Conservation (phyloP, 2,113 vertebrate species). For the Syrrhaptes paradoxus region DNA sequence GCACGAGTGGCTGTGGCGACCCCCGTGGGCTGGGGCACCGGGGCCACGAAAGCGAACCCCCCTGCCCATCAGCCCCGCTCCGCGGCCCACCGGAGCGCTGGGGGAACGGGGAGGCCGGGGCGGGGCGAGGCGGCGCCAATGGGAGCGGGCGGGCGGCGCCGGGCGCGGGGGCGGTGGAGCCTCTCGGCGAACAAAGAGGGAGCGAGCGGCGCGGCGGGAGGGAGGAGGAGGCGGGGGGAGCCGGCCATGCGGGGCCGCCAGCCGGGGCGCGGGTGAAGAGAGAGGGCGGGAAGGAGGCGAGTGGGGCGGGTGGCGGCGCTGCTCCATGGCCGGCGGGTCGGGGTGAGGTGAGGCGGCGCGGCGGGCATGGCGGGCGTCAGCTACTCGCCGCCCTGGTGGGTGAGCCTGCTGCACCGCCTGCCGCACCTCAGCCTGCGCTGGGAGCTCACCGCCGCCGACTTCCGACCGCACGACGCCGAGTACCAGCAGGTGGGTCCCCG, state of each 20-base stretch:
- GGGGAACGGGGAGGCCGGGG: neutral
- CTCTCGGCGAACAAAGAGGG: conserved; percentile 25
- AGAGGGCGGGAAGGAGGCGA: neutral
- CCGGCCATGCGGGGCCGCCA: neutral
- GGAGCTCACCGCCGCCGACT: conserved; percentile 87
- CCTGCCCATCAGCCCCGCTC: neutral
- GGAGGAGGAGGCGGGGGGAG: neutral
- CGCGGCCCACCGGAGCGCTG: neutral
- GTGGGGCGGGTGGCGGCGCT: neutral
- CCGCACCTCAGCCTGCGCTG: conserved; percentile 91
- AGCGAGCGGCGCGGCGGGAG: neutral
- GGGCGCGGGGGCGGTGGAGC: neutral
- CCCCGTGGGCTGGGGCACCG: neutral
- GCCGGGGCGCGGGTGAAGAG: conserved; percentile 9
- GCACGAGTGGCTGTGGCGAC: fast-evolving
- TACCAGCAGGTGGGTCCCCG: conserved; percentile 89
- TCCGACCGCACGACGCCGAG: conserved; percentile 87
- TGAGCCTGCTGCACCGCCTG: conserved; percentile 89
- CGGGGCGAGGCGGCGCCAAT: neutral
- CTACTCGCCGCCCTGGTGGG: conserved; percentile 96
- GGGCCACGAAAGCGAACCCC: too few species aligned
- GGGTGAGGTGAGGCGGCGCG: neutral
- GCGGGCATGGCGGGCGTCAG: conserved; percentile 84
- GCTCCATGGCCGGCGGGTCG: conserved; percentile 15
- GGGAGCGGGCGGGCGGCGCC: neutral